phyloP scores from a whole-genome alignment of 2,888 invertebrate genomes.

The Microchrysa polita region DNA sequence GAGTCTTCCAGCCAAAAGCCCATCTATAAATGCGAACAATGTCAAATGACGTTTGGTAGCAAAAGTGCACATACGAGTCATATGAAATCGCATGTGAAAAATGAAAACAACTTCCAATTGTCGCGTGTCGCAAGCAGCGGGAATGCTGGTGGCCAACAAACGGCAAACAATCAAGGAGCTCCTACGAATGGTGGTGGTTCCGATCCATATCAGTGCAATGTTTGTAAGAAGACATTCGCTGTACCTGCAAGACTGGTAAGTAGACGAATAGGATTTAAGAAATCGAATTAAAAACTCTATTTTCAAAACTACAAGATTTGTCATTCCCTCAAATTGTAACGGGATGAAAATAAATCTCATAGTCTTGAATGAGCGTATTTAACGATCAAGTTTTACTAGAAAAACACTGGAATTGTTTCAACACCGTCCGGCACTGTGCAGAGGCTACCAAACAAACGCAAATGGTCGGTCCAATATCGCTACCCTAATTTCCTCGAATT shows the following conservation, averaged over 20 bases:
- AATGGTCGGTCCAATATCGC: no score
- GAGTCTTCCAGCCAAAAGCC: conserved; percentile 62
- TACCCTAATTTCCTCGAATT: no score
- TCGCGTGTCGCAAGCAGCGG: conserved; percentile 43
- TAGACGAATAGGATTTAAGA: conserved; percentile 44
- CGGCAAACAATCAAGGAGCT: conserved; percentile 57
- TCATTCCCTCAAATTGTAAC: no score
- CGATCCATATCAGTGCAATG: conserved; percentile 88
- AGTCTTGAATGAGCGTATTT: no score
- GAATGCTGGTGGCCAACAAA: conserved; percentile 22
- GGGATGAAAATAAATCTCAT: no score
- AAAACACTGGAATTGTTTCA: no score
- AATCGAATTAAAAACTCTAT: no score
- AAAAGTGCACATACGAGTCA: conserved; percentile 80
- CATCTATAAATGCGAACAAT: conserved; percentile 73
- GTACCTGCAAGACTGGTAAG: conserved; percentile 83
- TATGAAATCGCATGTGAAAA: conserved; percentile 72
- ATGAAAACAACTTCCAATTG: conserved; percentile 51
- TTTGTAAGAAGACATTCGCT: conserved; percentile 90
- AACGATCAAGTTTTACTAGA: no score
- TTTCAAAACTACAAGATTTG: no score
- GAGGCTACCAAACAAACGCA: no score
- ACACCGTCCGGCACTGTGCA: no score
- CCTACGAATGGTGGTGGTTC: conserved; percentile 60
- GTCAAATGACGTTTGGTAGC: conserved; percentile 78